Evolutionary conservation across 2,888 invertebrate species (phyloP).

Genomic region (Mayetiola destructor): DNA sequence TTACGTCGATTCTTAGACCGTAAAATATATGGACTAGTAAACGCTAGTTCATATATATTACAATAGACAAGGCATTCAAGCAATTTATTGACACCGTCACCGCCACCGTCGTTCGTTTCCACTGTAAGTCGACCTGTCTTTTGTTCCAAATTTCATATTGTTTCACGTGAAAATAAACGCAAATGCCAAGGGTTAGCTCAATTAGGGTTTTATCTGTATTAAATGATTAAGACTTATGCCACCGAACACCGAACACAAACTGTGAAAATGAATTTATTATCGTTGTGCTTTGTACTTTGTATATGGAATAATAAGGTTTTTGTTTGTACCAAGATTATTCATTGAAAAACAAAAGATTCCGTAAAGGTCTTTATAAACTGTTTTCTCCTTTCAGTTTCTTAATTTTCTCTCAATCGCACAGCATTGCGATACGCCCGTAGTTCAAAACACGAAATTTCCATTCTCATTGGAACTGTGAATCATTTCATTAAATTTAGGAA

Average conservation of each 20-base stretch:
- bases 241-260: too few species aligned
- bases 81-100: too few species aligned
- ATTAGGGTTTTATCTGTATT: conserved; percentile 10
- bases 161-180: background rate
- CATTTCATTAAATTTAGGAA: too few species aligned
- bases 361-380: too few species aligned
- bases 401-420: background rate
- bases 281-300: conserved; percentile 6
- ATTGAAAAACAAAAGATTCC: background rate
- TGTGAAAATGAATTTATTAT: conserved; percentile 3
- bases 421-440: background rate
- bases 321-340: background rate
- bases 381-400: background rate
- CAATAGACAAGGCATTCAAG: too few species aligned
- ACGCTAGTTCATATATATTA: too few species aligned
- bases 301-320: conserved; percentile 4
- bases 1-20: too few species aligned
- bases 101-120: too few species aligned
- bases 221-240: background rate
- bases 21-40: too few species aligned
- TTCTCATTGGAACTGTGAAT: background rate
- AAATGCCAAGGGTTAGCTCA: conserved; percentile 1
- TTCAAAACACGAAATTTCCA: background rate
- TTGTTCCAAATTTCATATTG: too few species aligned
- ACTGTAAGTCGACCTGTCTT: too few species aligned